Conservation (phyloP, 1,140 invertebrate species). For the Drosophila navojoa region DNA sequence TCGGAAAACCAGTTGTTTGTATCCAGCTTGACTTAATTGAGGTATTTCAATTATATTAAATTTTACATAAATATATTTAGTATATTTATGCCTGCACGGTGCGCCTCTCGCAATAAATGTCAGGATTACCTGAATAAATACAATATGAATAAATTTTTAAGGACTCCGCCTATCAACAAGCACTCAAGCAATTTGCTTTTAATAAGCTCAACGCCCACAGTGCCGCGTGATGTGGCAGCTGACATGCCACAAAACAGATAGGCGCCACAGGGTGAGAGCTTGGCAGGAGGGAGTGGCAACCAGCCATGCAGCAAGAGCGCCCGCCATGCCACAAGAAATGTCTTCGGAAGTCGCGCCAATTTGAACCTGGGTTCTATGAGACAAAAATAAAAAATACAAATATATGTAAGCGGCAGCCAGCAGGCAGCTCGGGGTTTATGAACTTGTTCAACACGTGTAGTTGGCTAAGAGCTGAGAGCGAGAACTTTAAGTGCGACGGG, state of each 20-base stretch:
- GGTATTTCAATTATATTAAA: background rate
- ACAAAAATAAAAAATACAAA: constrained; percentile 20
- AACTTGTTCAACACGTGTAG: constrained; percentile 74
- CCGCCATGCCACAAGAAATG: constrained; percentile 43
- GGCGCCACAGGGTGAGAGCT: background rate
- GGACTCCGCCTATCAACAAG: constrained; percentile 27
- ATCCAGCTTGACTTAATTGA: background rate
- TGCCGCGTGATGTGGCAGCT: constrained; percentile 40
- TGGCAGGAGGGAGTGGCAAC: background rate
- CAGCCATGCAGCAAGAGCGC: constrained; percentile 13
- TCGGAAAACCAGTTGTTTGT: background rate
- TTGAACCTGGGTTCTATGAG: constrained; percentile 6
- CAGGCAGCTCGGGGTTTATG: constrained; percentile 56
- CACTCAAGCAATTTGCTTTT: constrained; percentile 35
- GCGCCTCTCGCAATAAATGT: constrained; percentile 2
- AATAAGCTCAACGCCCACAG: constrained; percentile 43
- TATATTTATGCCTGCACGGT: background rate
- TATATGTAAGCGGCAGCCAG: constrained; percentile 38
- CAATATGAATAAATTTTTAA: constrained; percentile 31
- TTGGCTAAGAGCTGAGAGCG: constrained; percentile 23
- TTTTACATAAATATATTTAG: background rate
- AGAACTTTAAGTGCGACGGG: constrained; percentile 49
- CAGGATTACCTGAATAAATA: constrained; percentile 32
- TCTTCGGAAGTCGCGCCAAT: constrained; percentile 60
- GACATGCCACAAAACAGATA: constrained; percentile 30